Conservation (phyloP, 53 echinoderm and acorn worm species). For the Apostichopus leukothele region DNA sequence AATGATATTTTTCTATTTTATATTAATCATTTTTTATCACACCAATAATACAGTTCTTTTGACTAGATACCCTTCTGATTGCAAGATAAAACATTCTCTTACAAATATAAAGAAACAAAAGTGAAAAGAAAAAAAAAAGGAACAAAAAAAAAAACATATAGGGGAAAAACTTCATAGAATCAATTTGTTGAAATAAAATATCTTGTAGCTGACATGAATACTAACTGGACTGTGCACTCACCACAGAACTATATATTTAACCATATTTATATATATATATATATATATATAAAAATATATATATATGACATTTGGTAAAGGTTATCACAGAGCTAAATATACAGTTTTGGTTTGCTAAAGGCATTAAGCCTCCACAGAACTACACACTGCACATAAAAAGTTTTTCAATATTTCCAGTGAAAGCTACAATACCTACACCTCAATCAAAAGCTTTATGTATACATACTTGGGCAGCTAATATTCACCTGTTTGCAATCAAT, state of each 20-base stretch:
- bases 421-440: conserved; percentile 15
- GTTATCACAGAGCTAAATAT: conserved; percentile 31
- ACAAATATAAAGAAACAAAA: not conserved
- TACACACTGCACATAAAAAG: not conserved
- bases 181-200: not conserved
- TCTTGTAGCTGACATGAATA: conserved; percentile 40
- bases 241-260: conserved; percentile 27
- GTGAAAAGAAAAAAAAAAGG: not conserved
- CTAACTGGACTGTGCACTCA: conserved; percentile 18
- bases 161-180: not conserved
- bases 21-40: too few relatives aligned
- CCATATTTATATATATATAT: conserved; percentile 12
- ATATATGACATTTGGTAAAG: conserved; percentile 34
- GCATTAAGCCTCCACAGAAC: not conserved
- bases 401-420: not conserved
- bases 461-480: not conserved
- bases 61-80: not conserved
- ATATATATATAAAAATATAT: conserved; percentile 43
- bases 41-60: not conserved
- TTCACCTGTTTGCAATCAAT: too few relatives aligned
- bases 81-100: not conserved
- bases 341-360: conserved; percentile 21
- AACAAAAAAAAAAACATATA: not conserved
- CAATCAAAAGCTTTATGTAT: not conserved
- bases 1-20: too few relatives aligned